Conservation (phyloP, 1,140 invertebrate species). For the Micrasema longulum region DNA sequence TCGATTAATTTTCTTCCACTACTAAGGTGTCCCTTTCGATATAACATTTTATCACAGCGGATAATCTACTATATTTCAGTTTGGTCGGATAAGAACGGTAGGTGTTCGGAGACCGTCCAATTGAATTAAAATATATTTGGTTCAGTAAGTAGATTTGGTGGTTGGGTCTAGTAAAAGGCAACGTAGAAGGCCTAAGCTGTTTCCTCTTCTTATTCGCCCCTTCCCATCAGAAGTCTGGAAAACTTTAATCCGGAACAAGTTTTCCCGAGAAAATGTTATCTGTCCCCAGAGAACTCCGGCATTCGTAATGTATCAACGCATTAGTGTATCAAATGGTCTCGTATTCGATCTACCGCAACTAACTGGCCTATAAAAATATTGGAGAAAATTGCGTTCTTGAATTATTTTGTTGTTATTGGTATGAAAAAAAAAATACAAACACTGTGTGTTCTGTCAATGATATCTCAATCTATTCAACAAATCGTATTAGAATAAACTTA, state of each 20-base stretch:
- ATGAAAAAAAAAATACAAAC: no score
- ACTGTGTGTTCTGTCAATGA: no score
- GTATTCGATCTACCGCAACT: slow-evolving; percentile 37
- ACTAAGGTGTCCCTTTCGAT: no score
- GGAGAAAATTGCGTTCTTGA: no score
- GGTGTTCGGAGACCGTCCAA: background rate
- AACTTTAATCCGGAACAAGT: slow-evolving; percentile 55
- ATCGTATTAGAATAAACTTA: no score
- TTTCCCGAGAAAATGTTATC: slow-evolving; percentile 53
- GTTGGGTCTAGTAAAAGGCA: background rate
- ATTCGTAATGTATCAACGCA: slow-evolving; percentile 55
- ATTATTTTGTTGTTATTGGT: no score
- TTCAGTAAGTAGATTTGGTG: slow-evolving; percentile 1
- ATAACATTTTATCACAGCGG: background rate
- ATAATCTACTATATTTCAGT: slow-evolving; percentile 2
- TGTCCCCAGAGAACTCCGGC: slow-evolving; percentile 46
- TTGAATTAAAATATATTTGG: background rate
- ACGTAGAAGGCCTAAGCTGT: background rate
- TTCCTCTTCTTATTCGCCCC: background rate
- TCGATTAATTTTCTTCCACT: no score
- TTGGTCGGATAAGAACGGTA: no score
- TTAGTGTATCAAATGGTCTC: slow-evolving; percentile 53
- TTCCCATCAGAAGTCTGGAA: slow-evolving; percentile 38
- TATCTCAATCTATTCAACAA: no score
- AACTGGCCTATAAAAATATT: slow-evolving; percentile 1